Evolutionary conservation across 2,888 invertebrate species (phyloP).

Genomic region (Onchidella celtica): DNA sequence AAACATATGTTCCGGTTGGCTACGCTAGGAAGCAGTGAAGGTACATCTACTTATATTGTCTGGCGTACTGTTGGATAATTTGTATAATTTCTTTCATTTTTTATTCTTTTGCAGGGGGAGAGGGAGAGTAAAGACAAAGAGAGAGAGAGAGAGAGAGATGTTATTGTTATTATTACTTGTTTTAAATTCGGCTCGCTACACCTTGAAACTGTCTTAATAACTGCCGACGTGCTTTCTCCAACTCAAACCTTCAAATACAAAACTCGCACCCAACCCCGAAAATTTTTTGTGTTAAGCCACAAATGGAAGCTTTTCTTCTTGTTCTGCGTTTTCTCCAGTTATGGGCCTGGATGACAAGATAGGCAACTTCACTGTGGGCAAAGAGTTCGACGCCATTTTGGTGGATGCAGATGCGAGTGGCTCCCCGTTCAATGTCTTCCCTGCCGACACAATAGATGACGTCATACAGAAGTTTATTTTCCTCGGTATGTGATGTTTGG

Average conservation of each 20-base stretch:
- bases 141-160: no score
- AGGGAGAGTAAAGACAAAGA: no score
- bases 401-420: slow-evolving; percentile 84
- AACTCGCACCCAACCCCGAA: no score
- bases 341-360: slow-evolving; percentile 87
- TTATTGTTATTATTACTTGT: no score
- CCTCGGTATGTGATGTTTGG: slow-evolving; percentile 60
- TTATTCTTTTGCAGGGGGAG: no score
- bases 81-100: no score
- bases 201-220: no score
- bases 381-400: slow-evolving; percentile 92
- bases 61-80: not conserved
- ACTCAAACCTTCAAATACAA: no score
- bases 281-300: no score
- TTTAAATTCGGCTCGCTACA: no score
- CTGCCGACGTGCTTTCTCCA: no score
- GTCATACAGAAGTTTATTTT: slow-evolving; percentile 73
- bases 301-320: no score
- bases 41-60: slow-evolving; percentile 43
- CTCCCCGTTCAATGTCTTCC: slow-evolving; percentile 69
- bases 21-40: slow-evolving; percentile 87
- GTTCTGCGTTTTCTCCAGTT: slow-evolving; percentile 85
- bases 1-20: slow-evolving; percentile 91
- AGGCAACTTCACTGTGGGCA: slow-evolving; percentile 90
- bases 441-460: slow-evolving; percentile 64